Evolutionary conservation across 2,113 vertebrate genomes (phyloP).

Genomic region (Psilopsiagon aurifrons): DNA sequence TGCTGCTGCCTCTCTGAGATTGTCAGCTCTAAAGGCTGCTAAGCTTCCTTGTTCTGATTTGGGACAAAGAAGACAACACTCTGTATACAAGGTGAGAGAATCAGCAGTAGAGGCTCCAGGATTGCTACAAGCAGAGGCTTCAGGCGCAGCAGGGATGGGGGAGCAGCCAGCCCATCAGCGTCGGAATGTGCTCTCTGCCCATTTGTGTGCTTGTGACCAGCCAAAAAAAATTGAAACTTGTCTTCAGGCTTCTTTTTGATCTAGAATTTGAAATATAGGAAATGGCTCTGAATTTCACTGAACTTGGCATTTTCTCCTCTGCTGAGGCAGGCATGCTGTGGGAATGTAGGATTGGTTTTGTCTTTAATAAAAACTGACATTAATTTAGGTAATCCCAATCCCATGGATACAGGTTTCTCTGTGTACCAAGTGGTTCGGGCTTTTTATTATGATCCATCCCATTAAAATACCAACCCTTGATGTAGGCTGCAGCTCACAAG

Average conservation of each 20-base stretch:
- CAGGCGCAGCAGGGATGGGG: background rate
- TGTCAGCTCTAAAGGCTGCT: background rate
- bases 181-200: background rate
- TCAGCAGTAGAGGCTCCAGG: background rate
- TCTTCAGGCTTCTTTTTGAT: background rate
- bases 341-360: background rate
- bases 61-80: background rate
- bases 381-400: slow-evolving; percentile 6
- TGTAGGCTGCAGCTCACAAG: background rate
- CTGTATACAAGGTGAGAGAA: background rate
- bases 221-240: background rate
- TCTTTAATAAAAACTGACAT: background rate
- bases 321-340: background rate
- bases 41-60: background rate
- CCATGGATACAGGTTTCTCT: background rate
- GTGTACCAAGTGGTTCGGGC: background rate
- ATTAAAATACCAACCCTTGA: slow-evolving; percentile 55
- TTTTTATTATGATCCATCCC: slow-evolving; percentile 24
- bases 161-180: background rate
- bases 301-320: background rate
- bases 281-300: background rate
- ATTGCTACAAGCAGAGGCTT: background rate
- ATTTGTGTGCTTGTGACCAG: background rate
- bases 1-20: background rate
- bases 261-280: background rate